These are phyloP conservation scores for Excalfactoria chinensis DNA, from an alignment of 2,113 vertebrate genomes.

Conservation along the genomic window DNA sequence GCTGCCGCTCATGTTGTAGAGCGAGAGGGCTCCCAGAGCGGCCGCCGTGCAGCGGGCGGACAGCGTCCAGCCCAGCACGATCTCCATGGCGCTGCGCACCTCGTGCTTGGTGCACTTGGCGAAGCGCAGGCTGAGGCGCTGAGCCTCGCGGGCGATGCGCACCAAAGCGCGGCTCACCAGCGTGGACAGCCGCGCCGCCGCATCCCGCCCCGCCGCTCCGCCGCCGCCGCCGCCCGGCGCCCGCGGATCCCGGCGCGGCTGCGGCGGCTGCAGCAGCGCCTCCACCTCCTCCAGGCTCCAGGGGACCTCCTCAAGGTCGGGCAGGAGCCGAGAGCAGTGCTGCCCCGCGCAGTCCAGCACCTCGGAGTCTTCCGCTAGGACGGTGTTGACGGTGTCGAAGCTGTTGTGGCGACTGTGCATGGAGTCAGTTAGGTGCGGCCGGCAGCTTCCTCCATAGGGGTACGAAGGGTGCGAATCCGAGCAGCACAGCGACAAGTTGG, in stretches of 20 bases:
- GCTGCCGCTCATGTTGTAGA: constrained; percentile 95
- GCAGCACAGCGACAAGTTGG: constrained; percentile 96
- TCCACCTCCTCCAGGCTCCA: constrained; percentile 96
- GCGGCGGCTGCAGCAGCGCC: constrained; percentile 82
- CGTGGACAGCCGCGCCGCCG: constrained; percentile 88
- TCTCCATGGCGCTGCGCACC: constrained; percentile 93
- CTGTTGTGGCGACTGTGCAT: constrained; percentile 99
- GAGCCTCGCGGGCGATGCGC: constrained; percentile 91
- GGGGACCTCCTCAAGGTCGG: constrained; percentile 98
- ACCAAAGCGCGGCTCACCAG: constrained; percentile 91
- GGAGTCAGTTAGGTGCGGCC: constrained; percentile 94
- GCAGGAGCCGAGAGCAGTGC: constrained; percentile 93
- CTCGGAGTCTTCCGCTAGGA: constrained; percentile 96
- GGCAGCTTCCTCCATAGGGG: constrained; percentile 91
- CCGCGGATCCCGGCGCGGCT: constrained; percentile 42
- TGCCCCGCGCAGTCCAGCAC: constrained; percentile 96
- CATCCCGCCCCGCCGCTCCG: constrained; percentile 80
- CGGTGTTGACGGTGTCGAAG: constrained; percentile 97
- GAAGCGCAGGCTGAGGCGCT: constrained; percentile 94
- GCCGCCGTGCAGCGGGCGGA: constrained; percentile 88
- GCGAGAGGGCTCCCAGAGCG: constrained; percentile 90
- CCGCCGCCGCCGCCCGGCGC: constrained; percentile 40
- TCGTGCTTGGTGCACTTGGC: constrained; percentile 97
- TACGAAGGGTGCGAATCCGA: constrained; percentile 90
- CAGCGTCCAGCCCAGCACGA: constrained; percentile 91